A percentile compares a stretch with the other conserved stretches of the same genome.
Evolutionary conservation across 2,888 invertebrate species (phyloP).

Genomic region (Liodrosophila aerea): DNA sequence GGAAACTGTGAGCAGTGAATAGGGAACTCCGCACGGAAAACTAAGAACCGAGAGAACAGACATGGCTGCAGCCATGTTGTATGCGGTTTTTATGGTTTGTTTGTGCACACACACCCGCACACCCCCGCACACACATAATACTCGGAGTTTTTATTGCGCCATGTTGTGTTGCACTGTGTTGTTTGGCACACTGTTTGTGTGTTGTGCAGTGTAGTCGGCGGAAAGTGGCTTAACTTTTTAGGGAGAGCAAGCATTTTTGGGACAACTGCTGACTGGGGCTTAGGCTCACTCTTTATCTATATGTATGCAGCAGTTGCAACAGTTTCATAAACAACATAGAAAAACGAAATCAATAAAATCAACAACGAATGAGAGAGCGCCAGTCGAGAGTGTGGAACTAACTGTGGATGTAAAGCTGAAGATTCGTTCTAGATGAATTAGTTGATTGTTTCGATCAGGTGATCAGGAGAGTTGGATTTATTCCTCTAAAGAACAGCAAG

Average conservation of each 20-base stretch:
- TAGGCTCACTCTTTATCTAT: constrained; percentile 43
- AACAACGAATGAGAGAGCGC: constrained; percentile 34
- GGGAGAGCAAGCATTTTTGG: constrained; percentile 29
- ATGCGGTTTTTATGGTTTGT: constrained; percentile 71
- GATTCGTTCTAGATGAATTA: too few species aligned
- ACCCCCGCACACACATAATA: constrained; percentile 20
- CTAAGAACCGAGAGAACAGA: background rate
- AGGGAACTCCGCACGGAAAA: background rate
- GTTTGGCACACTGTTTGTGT: background rate
- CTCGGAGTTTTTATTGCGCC: constrained; percentile 51
- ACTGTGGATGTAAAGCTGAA: too few species aligned
- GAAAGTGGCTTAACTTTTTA: constrained; percentile 68
- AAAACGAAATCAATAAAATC: constrained; percentile 66
- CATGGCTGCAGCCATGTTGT: constrained; percentile 36
- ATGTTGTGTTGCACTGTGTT: constrained; percentile 6
- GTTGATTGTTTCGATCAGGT: too few species aligned
- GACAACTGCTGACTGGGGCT: constrained; percentile 51
- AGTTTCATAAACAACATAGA: constrained; percentile 7
- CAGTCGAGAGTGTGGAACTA: too few species aligned
- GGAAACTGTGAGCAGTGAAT: background rate
- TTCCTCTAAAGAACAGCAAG: too few species aligned
- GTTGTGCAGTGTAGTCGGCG: constrained; percentile 24
- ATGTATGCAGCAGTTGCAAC: constrained; percentile 35
- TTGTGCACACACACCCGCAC: constrained; percentile 35
- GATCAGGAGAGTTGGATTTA: too few species aligned